phyloP scores from a whole-genome alignment of 2,113 vertebrate genomes.

The Progne subis region DNA sequence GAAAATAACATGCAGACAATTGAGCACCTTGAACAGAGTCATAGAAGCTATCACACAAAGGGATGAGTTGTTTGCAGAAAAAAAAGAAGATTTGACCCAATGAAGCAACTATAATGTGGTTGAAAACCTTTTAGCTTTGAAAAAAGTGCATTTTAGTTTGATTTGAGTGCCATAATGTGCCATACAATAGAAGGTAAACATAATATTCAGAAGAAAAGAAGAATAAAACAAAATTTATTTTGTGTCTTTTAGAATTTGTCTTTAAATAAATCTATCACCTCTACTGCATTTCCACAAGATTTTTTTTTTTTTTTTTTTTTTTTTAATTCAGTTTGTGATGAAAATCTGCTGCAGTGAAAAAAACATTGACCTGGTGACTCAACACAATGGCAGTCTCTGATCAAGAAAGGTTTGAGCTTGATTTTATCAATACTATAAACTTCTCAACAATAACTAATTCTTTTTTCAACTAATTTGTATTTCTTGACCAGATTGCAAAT shows the following conservation, averaged over 20 bases:
- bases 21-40: neutral
- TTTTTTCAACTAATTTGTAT: neutral
- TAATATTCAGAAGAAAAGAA: neutral
- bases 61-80: neutral
- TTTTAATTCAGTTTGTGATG: neutral
- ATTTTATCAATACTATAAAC: neutral
- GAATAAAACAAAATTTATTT: neutral
- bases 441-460: neutral
- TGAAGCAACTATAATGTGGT: neutral
- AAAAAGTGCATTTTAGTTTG: neutral
- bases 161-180: neutral
- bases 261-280: neutral
- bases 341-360: neutral
- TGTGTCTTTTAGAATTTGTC: fast-evolving
- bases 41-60: neutral
- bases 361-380: neutral
- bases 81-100: neutral
- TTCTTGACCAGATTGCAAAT: neutral
- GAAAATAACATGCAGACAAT: neutral
- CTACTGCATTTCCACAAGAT: neutral
- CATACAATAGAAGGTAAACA: neutral
- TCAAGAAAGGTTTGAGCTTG: neutral
- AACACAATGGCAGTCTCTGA: neutral
- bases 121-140: neutral
- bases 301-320: neutral